Evolutionary conservation across 2,797 vertebrate species (phyloP).

Genomic region (Phylloscopus collybita): DNA sequence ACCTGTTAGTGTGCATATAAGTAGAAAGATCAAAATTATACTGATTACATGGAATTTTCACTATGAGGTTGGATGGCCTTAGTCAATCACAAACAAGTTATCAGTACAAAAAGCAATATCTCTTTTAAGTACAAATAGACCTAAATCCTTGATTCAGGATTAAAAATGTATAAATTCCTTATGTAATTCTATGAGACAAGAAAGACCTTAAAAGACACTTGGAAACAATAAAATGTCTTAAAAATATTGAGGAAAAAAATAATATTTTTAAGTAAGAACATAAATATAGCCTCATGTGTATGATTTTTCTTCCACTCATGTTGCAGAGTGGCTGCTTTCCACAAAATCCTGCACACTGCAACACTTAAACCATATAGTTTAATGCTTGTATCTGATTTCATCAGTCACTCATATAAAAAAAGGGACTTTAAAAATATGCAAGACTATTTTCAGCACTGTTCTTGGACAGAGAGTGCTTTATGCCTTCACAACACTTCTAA

Average conservation of each 20-base stretch:
- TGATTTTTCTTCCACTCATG: neutral
- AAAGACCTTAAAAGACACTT: neutral
- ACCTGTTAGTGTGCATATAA: neutral
- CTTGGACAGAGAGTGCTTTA: neutral
- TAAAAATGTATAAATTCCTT: neutral
- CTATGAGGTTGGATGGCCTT: neutral
- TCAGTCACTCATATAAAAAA: neutral
- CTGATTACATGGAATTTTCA: neutral
- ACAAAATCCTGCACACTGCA: neutral
- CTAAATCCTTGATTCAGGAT: neutral
- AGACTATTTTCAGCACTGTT: neutral
- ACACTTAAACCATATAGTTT: neutral
- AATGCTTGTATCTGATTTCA: neutral
- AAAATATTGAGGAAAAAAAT: neutral
- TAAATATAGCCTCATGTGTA: neutral
- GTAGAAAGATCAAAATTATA: neutral
- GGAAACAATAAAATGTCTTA: neutral
- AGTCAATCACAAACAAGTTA: neutral
- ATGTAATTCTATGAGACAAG: neutral
- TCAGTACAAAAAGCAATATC: neutral
- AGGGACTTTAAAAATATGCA: neutral
- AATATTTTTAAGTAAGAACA: neutral
- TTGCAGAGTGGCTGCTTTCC: neutral
- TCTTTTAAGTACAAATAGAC: neutral
- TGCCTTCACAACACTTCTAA: neutral